Evolutionary conservation across 2,113 vertebrate genomes (phyloP).

Genomic region (Actenoides hombroni): DNA sequence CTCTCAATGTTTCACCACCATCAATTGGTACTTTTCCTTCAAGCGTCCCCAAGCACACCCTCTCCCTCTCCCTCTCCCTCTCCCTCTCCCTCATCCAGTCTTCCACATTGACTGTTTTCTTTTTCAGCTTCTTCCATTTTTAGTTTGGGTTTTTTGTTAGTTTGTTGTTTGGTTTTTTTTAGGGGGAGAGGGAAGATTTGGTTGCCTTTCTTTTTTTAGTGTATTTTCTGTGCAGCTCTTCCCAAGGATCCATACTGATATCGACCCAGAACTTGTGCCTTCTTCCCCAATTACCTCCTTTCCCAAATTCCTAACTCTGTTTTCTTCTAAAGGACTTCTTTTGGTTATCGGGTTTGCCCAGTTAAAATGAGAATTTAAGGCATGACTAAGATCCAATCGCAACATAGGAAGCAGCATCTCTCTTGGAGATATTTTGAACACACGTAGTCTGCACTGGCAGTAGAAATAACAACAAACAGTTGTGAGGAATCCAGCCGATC

Average conservation of each 20-base stretch:
- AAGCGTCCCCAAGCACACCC: neutral
- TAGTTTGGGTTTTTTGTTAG: neutral
- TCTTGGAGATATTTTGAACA: neutral
- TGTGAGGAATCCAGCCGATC: neutral
- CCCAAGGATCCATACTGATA: neutral
- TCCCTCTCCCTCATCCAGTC: fast-evolving
- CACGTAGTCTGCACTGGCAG: neutral
- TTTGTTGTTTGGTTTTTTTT: neutral
- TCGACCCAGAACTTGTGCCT: fast-evolving
- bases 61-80: neutral
- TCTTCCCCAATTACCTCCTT: neutral
- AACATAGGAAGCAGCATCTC: neutral
- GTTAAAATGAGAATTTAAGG: neutral
- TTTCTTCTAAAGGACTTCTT: neutral
- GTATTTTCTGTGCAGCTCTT: neutral
- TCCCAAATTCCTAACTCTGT: neutral
- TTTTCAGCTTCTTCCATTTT: neutral
- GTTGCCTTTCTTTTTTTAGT: neutral
- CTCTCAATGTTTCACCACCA: neutral
- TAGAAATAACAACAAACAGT: neutral
- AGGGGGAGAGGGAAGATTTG: neutral
- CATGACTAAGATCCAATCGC: neutral
- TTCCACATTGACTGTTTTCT: neutral
- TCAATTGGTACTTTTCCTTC: neutral
- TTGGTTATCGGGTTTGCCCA: neutral